Base-by-base conservation (phyloP, 2,797 vertebrate species). In the Smutsia temminckii region DNA sequence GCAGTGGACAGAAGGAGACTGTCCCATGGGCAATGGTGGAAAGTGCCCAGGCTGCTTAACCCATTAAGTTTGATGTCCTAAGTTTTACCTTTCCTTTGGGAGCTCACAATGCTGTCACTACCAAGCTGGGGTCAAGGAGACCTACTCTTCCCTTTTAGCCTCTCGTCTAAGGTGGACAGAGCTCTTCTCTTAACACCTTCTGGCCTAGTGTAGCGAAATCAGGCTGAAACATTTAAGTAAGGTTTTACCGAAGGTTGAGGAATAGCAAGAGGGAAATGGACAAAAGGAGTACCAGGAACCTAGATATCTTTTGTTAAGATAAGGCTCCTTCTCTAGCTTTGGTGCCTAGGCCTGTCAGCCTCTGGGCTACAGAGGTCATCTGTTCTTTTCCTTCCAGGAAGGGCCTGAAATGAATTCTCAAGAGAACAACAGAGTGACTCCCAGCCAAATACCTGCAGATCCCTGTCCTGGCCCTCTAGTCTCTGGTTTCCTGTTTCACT, bases 161-260 rank as follows among this genome's bases (percentile, higher is more conserved):
- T 92, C 79, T 37, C 37, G 37, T 53, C 42, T 75, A 93, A 81
- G 25, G 27, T 51, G 29, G 32, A 90, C 51, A 94, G 17, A 59
- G 51, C 53, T 14, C n/a, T 69, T 72, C 32, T 61, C 42, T 75
- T 16, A 80, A 61, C 49, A 87, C 66, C 55, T 63, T 34, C 25
- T 40, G 68, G 34, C 91, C 66, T 59, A 85, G 74, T 83, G 95
- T 59, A 85, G 74, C 79, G 93, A 96, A 87, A 66, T 69, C 66
- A 25, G 37, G 11, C 20, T 51, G 81, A 95, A 85, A 69, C n/a
- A n/a, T 77, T 75, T 74, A 79, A 81, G 75, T 64, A 90, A 64
- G 46, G 86, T 79, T 90, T 95, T 29, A 72, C 61, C 40, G 71
- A 66, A 94, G 57, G n/a, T 51, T 32, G 32, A 18, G 59, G 23